Base-by-base conservation (phyloP, 2,797 vertebrate genomes). In the Peromyscus aztecus region DNA sequence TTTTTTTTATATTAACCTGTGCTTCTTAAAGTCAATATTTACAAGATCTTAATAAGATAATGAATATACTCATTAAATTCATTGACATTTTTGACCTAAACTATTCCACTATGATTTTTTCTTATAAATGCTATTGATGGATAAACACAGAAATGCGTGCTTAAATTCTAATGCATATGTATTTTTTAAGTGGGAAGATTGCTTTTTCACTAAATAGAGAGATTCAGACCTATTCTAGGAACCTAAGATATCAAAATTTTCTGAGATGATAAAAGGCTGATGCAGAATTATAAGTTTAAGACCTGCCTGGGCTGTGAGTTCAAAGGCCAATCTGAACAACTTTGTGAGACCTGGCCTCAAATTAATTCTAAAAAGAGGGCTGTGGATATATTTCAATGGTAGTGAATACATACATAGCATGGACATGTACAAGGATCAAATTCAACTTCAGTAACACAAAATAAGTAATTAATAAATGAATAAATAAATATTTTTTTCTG, bases 11-110 rank as follows among this genome's bases (percentile, higher is more conserved):
- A 80, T 55, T 7, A 52, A 3, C 82, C 23, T 52, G 23, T 75
- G 6, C 46, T 89, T 87, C 21, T 61, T 40, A 93, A 82, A 89
- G 69, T n/a, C 55, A 88, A 89, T 89, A 89, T 77, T 87, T 93
- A 87, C 2, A 75, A 46, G 24, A 43, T 87, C 7, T 82, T 46
- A 49, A 40, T 65, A 71, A 87, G 1, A 80, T 40, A 43, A 71
- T 89, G 78, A 88, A 89, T 82, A 57, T 37, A 59, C 10, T 5
- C 34, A 78, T 86, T 49, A 80, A 80, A 71, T 37, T 24, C 40
- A 78, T 1, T 73, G 46, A 75, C 31, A 46, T 6, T 75, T 97
- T 93, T 82, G 1, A 49, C 55, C 3, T 82, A 75, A 3, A 69
- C 0, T 57, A 69, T 89, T 94, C 40, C 57, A 73, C 19, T 31